Base-by-base conservation (phyloP, 1,140 invertebrate genomes). In the Myzus persicae region DNA sequence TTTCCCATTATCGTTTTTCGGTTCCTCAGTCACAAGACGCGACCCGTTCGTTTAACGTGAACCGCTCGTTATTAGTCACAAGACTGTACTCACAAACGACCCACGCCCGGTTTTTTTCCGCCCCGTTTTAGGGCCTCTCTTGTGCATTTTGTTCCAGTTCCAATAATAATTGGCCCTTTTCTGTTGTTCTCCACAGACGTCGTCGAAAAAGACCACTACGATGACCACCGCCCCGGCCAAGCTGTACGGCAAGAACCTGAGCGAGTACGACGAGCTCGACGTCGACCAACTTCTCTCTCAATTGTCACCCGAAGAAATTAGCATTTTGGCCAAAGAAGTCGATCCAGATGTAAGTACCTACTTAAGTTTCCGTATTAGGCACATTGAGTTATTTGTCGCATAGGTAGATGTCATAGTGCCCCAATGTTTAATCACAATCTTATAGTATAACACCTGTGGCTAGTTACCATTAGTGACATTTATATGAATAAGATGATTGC, bases 261-360 rank as follows among this genome's bases (percentile, higher is more conserved):
- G 88, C 31, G 98, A 99, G 95, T 99, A 99, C 95, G 98, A 99
- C 95, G 98, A 99, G 95, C 97, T 99, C 94, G 99, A 99, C 95
- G 98, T 99, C 93, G 99, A 99, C 95, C 98, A 98, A 94, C 96
- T 99, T n/a, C 96, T 99, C 94, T 96, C 98, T 76, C 98, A 99
- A 95, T 96, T 99, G 87, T 98, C 99, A 93, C 96, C 97, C 31
- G 99, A 99, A 95, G 99, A 99, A 96, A 97, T 99, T 90, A 99
- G 99, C 94, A 98, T 99, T 95, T 96, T 99, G 94, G 99, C 99
- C 94, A 99, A 98, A 96, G 99, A 99, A 97, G 99, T 99, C 94
- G 99, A 99, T 96, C 99, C 99, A 94, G 99, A 99, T 96, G 99
- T 99, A 96, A 98, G 98, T 96, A 95, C 85, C 93, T 42, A 95